Evolutionary conservation across 2,797 vertebrate species (phyloP).

Genomic region (Parotocinclus haroldoi): DNA sequence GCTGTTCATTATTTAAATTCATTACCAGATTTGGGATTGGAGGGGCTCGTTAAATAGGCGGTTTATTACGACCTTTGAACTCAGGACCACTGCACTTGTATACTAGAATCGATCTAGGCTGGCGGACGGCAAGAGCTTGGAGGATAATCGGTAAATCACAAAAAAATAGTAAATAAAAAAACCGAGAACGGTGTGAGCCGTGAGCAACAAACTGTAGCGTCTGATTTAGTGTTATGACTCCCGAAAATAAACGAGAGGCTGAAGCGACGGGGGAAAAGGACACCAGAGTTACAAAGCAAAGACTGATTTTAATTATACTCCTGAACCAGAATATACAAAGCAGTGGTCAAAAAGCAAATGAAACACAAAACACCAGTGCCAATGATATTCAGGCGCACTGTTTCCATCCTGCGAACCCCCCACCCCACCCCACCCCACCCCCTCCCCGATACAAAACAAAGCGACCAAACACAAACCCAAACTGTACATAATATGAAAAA

Average conservation of each 20-base stretch:
- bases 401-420: slow-evolving; percentile 60
- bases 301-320: slow-evolving; percentile 77
- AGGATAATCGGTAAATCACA: too few species aligned
- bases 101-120: too few species aligned
- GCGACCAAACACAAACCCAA: slow-evolving; percentile 52
- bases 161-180: too few species aligned
- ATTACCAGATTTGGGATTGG: too few species aligned
- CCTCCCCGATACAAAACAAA: slow-evolving; percentile 67
- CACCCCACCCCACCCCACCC: slow-evolving; percentile 52
- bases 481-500: slow-evolving; percentile 65
- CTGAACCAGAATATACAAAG: slow-evolving; percentile 88
- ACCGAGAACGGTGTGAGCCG: too few species aligned
- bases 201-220: too few species aligned
- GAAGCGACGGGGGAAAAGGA: neutral
- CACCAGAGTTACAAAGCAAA: slow-evolving; percentile 75
- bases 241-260: neutral
- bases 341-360: slow-evolving; percentile 80
- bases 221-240: too few species aligned
- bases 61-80: too few species aligned
- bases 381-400: slow-evolving; percentile 56
- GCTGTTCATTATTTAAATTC: too few species aligned
- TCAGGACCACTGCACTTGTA: too few species aligned
- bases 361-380: slow-evolving; percentile 65
- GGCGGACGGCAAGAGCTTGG: too few species aligned
- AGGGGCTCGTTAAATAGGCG: too few species aligned